A percentile compares a stretch with the other conserved stretches of the same genome.
These are phyloP conservation scores for Erpetoichthys calabaricus DNA, from an alignment of 2,797 vertebrate genomes.

Conservation along the genomic window DNA sequence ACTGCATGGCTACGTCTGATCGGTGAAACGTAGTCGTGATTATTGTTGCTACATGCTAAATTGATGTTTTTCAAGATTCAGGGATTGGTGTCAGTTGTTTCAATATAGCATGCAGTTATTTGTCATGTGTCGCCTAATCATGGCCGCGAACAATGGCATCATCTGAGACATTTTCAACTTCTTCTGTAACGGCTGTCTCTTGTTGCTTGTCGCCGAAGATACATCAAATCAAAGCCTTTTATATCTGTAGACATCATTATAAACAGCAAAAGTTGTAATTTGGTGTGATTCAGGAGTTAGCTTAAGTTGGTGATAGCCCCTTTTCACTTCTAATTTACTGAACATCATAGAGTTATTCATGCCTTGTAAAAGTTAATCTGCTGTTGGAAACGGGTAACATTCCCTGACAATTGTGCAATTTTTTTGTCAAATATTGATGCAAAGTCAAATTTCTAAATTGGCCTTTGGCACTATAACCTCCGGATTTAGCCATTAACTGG, in stretches of 20 bases:
- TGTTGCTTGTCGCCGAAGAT: slow-evolving; percentile 16
- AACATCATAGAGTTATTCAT: slow-evolving; percentile 12
- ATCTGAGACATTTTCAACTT: slow-evolving; percentile 18
- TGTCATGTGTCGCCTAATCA: slow-evolving; percentile 13
- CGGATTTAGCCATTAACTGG: too few relatives aligned
- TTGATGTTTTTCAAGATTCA: slow-evolving; percentile 10
- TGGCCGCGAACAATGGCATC: slow-evolving; percentile 14
- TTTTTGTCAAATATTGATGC: too few relatives aligned
- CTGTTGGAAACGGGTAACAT: too few relatives aligned
- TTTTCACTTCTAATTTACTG: slow-evolving; percentile 16
- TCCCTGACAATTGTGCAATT: too few relatives aligned
- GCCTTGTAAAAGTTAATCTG: too few relatives aligned
- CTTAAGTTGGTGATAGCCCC: slow-evolving; percentile 19
- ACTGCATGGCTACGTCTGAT: too few relatives aligned
- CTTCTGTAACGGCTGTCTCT: slow-evolving; percentile 2
- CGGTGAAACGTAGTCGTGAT: too few relatives aligned
- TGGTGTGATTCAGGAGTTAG: slow-evolving; percentile 19
- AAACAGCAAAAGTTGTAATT: slow-evolving; percentile 19
- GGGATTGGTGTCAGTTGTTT: slow-evolving; percentile 12
- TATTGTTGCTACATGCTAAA: too few relatives aligned
- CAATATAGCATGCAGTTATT: slow-evolving; percentile 8
- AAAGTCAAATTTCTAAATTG: too few relatives aligned
- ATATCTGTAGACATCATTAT: slow-evolving; percentile 11
- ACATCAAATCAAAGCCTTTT: slow-evolving; percentile 17
- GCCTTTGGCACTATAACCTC: too few relatives aligned